Percentiles rank a stretch among this genome's conserved stretches.
Conservation (phyloP, 1,140 invertebrate species). For the Eriocheir sinensis region DNA sequence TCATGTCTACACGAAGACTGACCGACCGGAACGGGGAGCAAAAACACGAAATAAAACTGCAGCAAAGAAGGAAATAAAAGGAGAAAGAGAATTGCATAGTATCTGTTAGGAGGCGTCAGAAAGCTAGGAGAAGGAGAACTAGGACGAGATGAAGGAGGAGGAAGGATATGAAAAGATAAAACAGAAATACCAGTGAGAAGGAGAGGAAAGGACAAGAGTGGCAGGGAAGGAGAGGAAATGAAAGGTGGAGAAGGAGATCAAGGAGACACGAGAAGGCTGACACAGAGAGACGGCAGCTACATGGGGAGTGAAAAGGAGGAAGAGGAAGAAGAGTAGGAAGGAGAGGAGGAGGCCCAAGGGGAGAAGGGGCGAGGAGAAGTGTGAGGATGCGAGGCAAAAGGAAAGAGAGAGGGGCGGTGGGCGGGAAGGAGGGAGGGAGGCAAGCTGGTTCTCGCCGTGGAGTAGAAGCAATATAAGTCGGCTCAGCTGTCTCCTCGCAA, state of each 20-base stretch:
- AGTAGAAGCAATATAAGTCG: constrained; percentile 24
- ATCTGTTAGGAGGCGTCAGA: too few relatives aligned
- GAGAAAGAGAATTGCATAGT: too few relatives aligned
- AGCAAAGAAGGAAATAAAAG: too few relatives aligned
- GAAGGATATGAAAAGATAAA: too few relatives aligned
- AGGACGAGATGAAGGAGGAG: too few relatives aligned
- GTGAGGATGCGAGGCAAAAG: background rate
- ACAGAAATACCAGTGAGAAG: too few relatives aligned
- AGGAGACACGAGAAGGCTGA: background rate
- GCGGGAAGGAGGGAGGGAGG: background rate
- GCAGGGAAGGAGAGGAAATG: background rate
- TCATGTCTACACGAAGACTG: too few relatives aligned
- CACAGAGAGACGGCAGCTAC: background rate
- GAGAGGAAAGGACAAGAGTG: background rate
- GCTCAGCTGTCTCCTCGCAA: background rate
- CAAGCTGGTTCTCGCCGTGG: background rate
- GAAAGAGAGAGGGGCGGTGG: background rate
- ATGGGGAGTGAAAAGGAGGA: background rate
- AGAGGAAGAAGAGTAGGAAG: background rate
- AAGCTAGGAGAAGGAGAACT: too few relatives aligned
- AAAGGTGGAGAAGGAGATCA: background rate
- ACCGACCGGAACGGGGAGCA: too few relatives aligned
- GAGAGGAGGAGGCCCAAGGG: background rate
- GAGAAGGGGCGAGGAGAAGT: background rate
- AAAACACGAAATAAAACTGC: too few relatives aligned